Evolutionary conservation across 2,888 invertebrate genomes (phyloP).

Genomic region (Ochlodes sylvanus): DNA sequence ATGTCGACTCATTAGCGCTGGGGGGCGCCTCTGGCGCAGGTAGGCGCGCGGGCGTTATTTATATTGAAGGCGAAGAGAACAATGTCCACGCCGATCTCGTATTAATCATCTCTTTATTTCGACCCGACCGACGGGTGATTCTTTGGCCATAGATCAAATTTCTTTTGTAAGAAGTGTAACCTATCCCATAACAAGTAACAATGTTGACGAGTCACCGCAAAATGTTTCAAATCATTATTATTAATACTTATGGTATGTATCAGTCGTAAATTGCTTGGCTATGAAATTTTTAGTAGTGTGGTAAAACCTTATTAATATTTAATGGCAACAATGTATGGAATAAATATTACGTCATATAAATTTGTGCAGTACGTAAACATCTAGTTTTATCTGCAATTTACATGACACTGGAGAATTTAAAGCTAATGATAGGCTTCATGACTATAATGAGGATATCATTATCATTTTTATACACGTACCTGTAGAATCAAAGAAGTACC

Average conservation of each 20-base stretch:
- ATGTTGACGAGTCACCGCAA: conserved; percentile 17
- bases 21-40: conserved; percentile 66
- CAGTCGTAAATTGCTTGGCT: neutral
- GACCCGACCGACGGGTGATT: conserved; percentile 62
- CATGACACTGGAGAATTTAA: neutral
- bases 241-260: neutral
- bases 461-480: too few relatives aligned
- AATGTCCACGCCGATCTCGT: conserved; percentile 63
- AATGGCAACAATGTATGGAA: conserved; percentile 2
- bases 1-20: conserved; percentile 70
- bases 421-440: neutral
- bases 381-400: conserved; percentile 14
- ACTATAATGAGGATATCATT: too few relatives aligned
- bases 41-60: conserved; percentile 65
- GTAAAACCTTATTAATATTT: neutral
- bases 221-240: conserved; percentile 9
- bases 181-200: conserved; percentile 6
- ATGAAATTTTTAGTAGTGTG: neutral
- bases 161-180: conserved; percentile 22
- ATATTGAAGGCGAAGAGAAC: conserved; percentile 66
- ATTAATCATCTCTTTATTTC: conserved; percentile 74
- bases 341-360: neutral
- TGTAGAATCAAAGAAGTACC: too few relatives aligned
- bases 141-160: conserved; percentile 44
- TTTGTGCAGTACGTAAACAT: conserved; percentile 5